These are phyloP conservation scores for Enhydra lutris DNA, from an alignment of 2,113 vertebrate genomes.

Conservation along the genomic window DNA sequence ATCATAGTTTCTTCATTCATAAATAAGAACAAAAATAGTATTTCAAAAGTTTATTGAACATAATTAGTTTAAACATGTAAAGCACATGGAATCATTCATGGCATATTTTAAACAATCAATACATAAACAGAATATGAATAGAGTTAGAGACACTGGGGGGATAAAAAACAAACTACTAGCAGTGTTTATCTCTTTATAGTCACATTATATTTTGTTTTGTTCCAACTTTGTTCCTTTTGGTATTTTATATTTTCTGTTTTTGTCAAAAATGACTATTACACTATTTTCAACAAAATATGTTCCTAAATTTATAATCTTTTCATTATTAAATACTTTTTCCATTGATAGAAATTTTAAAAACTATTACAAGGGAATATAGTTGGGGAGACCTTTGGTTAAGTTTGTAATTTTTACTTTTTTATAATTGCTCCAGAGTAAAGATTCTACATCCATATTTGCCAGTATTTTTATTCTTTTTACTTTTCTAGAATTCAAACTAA, in stretches of 20 bases:
- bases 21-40: background rate
- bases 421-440: background rate
- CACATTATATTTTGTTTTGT: background rate
- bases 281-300: background rate
- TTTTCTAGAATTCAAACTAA: background rate
- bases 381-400: background rate
- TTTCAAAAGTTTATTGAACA: background rate
- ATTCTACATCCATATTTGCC: background rate
- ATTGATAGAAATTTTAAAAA: background rate
- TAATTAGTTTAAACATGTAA: background rate
- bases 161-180: background rate
- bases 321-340: background rate
- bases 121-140: background rate
- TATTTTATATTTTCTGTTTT: background rate
- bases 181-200: background rate
- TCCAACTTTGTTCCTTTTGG: background rate
- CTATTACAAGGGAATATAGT: background rate
- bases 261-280: background rate
- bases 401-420: background rate
- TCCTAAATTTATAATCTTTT: background rate
- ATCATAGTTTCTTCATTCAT: background rate
- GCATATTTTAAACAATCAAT: background rate
- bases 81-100: background rate
- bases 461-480: background rate
- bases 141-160: background rate